Percentiles rank a stretch among this genome's conserved stretches.
These are phyloP conservation scores for Corythaixoides concolor DNA, from an alignment of 2,113 vertebrate genomes.

Conservation along the genomic window DNA sequence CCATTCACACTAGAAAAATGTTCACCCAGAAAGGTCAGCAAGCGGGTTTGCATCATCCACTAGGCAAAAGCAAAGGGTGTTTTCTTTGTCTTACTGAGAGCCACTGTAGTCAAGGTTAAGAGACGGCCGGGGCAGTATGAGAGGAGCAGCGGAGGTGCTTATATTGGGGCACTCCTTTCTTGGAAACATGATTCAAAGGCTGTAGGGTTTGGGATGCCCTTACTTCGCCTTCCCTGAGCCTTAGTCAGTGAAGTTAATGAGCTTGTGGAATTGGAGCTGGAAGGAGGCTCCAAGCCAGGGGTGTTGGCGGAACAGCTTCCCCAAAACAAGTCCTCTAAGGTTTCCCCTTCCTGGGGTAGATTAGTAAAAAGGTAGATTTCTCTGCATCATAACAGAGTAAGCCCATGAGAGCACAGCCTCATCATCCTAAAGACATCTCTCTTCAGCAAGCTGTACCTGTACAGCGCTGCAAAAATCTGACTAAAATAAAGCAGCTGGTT, in stretches of 20 bases:
- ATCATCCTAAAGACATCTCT: background rate
- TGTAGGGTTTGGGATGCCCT: background rate
- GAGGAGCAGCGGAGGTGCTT: slow-evolving; percentile 5
- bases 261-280: background rate
- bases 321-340: background rate
- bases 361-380: background rate
- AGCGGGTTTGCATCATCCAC: slow-evolving; percentile 51
- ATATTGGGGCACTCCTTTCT: background rate
- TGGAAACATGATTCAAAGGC: background rate
- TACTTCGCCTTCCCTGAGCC: background rate
- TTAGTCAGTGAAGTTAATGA: background rate
- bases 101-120: slow-evolving; percentile 31
- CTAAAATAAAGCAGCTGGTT: background rate
- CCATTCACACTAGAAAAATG: slow-evolving; percentile 62
- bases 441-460: background rate
- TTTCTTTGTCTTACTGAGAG: slow-evolving; percentile 55
- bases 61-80: background rate
- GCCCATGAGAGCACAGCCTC: background rate
- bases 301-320: background rate
- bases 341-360: background rate
- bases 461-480: background rate
- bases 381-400: fast-evolving
- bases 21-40: slow-evolving; percentile 64
- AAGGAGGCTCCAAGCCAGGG: background rate
- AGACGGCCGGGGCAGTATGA: background rate